Evolutionary conservation across 2,113 vertebrate species (phyloP).

Genomic region (Perccottus glenii): DNA sequence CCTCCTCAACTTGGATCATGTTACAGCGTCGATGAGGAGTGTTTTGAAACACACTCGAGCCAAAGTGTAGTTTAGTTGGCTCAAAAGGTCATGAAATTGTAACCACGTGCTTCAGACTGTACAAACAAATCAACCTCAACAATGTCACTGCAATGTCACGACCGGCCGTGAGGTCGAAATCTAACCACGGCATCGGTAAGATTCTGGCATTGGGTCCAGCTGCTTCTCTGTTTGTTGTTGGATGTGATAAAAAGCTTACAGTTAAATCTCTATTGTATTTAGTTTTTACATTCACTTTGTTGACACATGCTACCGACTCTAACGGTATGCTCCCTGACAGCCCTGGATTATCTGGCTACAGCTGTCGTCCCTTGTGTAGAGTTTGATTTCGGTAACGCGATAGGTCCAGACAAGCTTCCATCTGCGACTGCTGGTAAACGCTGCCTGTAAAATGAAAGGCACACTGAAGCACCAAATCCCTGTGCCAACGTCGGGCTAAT

Average conservation of each 20-base stretch:
- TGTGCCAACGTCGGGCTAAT: slow-evolving; percentile 57
- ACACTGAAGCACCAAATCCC: slow-evolving; percentile 46
- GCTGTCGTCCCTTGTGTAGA: slow-evolving; percentile 79
- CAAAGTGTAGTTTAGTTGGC: slow-evolving; percentile 5
- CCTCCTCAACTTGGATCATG: slow-evolving; percentile 25
- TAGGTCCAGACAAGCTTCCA: slow-evolving; percentile 52
- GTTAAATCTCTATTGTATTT: slow-evolving; percentile 23
- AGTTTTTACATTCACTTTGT: slow-evolving; percentile 43
- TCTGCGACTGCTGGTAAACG: slow-evolving; percentile 53
- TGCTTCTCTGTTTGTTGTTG: slow-evolving; percentile 33
- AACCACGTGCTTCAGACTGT: slow-evolving; percentile 31
- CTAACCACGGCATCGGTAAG: slow-evolving; percentile 18
- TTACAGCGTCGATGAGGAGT: slow-evolving; percentile 14
- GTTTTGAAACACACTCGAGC: slow-evolving; percentile 34
- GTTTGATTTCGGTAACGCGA: slow-evolving; percentile 79
- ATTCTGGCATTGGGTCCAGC: slow-evolving; percentile 6
- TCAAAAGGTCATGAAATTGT: slow-evolving; percentile 42
- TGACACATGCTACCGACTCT: slow-evolving; percentile 52
- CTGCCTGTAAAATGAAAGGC: slow-evolving; percentile 38
- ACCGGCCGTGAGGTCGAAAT: slow-evolving; percentile 12
- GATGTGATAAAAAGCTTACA: slow-evolving; percentile 30
- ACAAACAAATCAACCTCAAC: slow-evolving; percentile 29
- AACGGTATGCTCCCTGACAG: slow-evolving; percentile 44
- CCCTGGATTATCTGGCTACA: slow-evolving; percentile 63
- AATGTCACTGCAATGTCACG: slow-evolving; percentile 20